A percentile compares a stretch with the other conserved stretches of the same genome.
These are phyloP conservation scores for Hypotaenidia okinawae DNA, from an alignment of 2,797 vertebrate genomes.

Conservation along the genomic window DNA sequence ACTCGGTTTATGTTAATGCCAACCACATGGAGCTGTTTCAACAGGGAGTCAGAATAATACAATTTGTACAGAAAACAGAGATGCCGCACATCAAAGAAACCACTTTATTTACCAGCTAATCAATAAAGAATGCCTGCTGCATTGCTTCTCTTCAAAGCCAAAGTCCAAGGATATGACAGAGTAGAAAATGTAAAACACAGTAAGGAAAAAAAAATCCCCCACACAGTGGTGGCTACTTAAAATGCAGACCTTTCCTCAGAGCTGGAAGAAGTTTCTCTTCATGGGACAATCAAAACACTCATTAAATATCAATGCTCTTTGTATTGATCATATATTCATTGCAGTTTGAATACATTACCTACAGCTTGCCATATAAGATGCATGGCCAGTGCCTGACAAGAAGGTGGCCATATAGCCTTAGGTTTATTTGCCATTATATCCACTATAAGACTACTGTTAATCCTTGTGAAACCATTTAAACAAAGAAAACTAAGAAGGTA, in stretches of 20 bases:
- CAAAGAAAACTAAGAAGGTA: background rate
- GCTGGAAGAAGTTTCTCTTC: constrained; percentile 19
- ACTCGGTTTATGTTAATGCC: constrained; percentile 71
- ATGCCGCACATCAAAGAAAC: constrained; percentile 71
- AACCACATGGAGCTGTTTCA: constrained; percentile 65
- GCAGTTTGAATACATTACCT: background rate
- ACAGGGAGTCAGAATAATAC: constrained; percentile 66
- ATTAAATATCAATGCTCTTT: constrained; percentile 24
- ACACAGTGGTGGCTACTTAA: constrained; percentile 38
- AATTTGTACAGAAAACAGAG: constrained; percentile 72
- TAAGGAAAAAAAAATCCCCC: constrained; percentile 32
- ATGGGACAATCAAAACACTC: constrained; percentile 29
- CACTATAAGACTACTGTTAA: background rate
- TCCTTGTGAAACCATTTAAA: background rate
- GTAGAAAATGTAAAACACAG: constrained; percentile 74
- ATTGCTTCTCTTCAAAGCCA: constrained; percentile 73
- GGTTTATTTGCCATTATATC: background rate
- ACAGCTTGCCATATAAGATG: background rate
- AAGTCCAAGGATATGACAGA: constrained; percentile 67
- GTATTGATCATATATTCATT: background rate
- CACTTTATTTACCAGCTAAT: constrained; percentile 74
- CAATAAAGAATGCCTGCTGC: constrained; percentile 71
- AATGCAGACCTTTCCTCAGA: constrained; percentile 18
- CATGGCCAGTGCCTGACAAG: background rate
- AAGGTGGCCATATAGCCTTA: background rate